These are phyloP conservation scores for Stenolophus ochropezus DNA, from an alignment of 2,888 invertebrate genomes.

Conservation along the genomic window DNA sequence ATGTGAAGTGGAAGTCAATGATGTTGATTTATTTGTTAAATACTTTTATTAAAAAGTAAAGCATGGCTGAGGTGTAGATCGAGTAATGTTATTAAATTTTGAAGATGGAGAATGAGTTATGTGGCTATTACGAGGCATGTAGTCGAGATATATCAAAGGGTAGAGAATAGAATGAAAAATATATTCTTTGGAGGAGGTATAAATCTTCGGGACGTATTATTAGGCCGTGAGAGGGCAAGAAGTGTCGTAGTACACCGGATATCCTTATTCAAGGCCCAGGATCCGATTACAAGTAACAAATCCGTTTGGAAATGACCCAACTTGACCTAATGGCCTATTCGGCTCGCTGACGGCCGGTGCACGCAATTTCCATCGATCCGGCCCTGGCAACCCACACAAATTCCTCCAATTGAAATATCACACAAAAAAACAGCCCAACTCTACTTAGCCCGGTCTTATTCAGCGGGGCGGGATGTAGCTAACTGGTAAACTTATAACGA, in stretches of 20 bases:
- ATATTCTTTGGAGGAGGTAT: conserved; percentile 1
- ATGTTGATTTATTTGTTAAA: too few relatives aligned
- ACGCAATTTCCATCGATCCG: conserved; percentile 57
- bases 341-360: conserved; percentile 35
- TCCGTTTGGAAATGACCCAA: conserved; percentile 56
- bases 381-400: neutral
- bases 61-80: too few relatives aligned
- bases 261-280: conserved; percentile 48
- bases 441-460: conserved; percentile 8
- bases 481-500: conserved; percentile 11
- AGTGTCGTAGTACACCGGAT: conserved; percentile 50
- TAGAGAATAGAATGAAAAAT: conserved; percentile 18
- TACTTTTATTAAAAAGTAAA: too few relatives aligned
- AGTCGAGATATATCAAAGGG: neutral
- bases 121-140: neutral
- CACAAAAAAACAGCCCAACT: conserved; percentile 17
- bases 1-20: too few relatives aligned
- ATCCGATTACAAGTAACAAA: conserved; percentile 58
- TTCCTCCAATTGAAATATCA: conserved; percentile 40
- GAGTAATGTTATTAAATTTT: neutral
- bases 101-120: neutral
- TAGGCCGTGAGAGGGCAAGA: conserved; percentile 18
- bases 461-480: conserved; percentile 14
- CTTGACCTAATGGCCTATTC: conserved; percentile 57
- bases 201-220: conserved; percentile 2